These are phyloP conservation scores for Neoseiulus cucumeris DNA, from an alignment of 1,140 invertebrate species.

Conservation along the genomic window DNA sequence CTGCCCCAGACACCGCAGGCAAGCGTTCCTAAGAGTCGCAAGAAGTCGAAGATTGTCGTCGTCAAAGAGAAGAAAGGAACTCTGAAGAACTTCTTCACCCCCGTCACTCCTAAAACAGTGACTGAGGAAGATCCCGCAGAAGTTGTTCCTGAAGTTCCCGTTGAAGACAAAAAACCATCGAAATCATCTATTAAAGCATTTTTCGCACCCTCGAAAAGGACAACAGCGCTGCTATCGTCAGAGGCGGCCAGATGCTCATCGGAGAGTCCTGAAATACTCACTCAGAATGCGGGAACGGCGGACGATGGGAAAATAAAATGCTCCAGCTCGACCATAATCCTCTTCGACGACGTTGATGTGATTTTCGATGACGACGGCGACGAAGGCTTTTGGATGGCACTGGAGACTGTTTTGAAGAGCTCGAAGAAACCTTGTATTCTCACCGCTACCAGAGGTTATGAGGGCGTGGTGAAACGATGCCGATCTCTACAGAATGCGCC, in stretches of 20 bases:
- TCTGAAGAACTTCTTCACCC: background rate
- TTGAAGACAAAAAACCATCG: background rate
- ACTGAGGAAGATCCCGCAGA: background rate
- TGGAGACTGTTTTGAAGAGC: constrained; percentile 1
- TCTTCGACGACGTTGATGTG: background rate
- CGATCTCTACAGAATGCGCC: background rate
- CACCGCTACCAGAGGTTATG: background rate
- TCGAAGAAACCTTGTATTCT: constrained; percentile 1
- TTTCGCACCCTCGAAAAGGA: background rate
- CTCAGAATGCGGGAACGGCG: no score
- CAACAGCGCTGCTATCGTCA: background rate
- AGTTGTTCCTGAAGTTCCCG: background rate
- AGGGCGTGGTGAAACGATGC: background rate
- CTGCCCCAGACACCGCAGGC: background rate
- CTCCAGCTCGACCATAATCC: background rate
- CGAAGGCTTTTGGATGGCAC: constrained; percentile 2
- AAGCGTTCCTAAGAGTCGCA: background rate
- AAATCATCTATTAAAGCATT: constrained; percentile 1
- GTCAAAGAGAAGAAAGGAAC: background rate
- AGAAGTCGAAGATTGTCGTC: background rate
- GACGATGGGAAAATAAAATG: background rate
- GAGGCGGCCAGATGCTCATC: background rate
- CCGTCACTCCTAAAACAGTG: background rate
- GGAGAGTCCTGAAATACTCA: background rate
- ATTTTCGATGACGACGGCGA: constrained; percentile 1